These are phyloP conservation scores for Hydrocynus forskahlii DNA, from an alignment of 2,797 vertebrate genomes.

Conservation along the genomic window DNA sequence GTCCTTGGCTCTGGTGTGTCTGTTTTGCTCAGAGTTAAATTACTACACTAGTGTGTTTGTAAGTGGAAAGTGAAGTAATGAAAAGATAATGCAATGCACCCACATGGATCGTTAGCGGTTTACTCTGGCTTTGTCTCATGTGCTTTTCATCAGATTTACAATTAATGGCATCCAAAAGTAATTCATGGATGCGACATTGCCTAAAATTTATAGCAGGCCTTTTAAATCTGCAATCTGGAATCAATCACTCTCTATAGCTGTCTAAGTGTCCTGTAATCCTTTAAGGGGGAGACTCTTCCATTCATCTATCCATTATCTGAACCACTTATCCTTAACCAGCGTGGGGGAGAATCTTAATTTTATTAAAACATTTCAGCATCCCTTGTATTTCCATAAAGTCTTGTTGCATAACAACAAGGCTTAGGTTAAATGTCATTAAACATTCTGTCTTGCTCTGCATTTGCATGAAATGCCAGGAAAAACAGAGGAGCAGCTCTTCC, in stretches of 20 bases:
- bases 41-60: neutral
- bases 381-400: neutral
- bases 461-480: too few species aligned
- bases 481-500: too few species aligned
- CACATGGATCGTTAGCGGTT: neutral
- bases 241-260: neutral
- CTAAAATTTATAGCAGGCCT: constrained; percentile 33
- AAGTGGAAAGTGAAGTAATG: neutral
- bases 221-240: constrained; percentile 17
- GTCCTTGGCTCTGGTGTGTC: neutral
- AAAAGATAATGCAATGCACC: constrained; percentile 3
- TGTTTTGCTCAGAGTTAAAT: constrained; percentile 5
- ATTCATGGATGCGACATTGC: constrained; percentile 24
- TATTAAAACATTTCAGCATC: constrained; percentile 24
- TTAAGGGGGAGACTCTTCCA: neutral
- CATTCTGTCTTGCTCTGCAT: too few species aligned
- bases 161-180: constrained; percentile 28
- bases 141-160: constrained; percentile 30
- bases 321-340: too few species aligned
- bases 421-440: too few species aligned
- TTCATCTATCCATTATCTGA: too few species aligned
- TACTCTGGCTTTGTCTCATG: constrained; percentile 13
- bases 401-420: neutral
- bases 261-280: constrained; percentile 7
- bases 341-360: constrained; percentile 24